Evolutionary conservation across 2,113 vertebrate genomes (phyloP).

Genomic region (Plecturocebus donacophilus): DNA sequence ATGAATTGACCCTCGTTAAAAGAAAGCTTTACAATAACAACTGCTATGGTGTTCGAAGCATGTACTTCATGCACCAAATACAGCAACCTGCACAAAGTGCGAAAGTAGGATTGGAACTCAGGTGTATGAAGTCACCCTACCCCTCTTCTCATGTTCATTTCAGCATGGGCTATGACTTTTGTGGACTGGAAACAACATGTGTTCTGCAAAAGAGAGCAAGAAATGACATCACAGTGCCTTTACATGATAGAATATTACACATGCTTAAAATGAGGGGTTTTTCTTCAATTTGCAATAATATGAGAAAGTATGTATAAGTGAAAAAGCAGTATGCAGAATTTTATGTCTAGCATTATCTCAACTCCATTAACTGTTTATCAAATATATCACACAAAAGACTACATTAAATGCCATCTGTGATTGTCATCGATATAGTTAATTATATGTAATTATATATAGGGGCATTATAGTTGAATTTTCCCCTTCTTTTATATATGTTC

Average conservation of each 20-base stretch:
- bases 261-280: not conserved
- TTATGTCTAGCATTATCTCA: not conserved
- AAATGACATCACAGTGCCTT: not conserved
- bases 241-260: not conserved
- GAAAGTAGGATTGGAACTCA: not conserved
- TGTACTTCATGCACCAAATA: not conserved
- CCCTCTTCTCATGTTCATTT: not conserved
- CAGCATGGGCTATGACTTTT: not conserved
- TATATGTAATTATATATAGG: too few relatives aligned
- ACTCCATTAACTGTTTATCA: not conserved
- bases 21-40: not conserved
- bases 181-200: not conserved
- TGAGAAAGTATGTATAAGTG: not conserved
- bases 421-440: too few relatives aligned
- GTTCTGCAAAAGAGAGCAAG: not conserved
- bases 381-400: not conserved
- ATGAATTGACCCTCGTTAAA: not conserved
- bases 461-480: too few relatives aligned
- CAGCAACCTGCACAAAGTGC: not conserved
- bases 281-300: not conserved
- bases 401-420: not conserved
- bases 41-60: not conserved
- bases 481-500: not conserved
- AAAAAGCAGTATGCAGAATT: not conserved
- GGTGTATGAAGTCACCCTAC: accelerated